Conservation (phyloP, 2,888 invertebrate species). For the Acleris emargana region DNA sequence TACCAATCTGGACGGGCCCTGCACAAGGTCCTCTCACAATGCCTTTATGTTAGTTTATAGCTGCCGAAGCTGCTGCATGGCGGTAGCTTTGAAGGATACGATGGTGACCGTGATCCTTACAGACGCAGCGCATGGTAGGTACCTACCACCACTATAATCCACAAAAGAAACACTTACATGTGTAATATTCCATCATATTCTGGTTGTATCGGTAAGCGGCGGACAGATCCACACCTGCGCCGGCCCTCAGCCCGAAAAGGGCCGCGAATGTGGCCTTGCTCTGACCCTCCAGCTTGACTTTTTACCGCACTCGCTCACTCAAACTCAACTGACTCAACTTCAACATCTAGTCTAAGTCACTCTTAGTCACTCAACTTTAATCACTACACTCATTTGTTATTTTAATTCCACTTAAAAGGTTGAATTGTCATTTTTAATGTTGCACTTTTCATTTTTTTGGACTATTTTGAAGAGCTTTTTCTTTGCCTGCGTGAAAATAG, state of each 20-base stretch:
- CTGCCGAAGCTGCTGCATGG: too few relatives aligned
- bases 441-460: too few relatives aligned
- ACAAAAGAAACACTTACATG: conserved; percentile 88
- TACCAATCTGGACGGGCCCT: too few relatives aligned
- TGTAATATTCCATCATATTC: conserved; percentile 99
- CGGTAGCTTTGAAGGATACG: too few relatives aligned
- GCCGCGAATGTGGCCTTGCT: conserved; percentile 87
- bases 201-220: conserved; percentile 98
- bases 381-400: neutral
- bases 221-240: conserved; percentile 93
- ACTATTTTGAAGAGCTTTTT: too few relatives aligned
- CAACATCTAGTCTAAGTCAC: conserved; percentile 40
- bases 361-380: neutral
- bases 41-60: too few relatives aligned
- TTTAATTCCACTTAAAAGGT: too few relatives aligned
- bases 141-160: neutral
- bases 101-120: too few relatives aligned
- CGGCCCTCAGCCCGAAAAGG: conserved; percentile 86
- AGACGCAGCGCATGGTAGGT: too few relatives aligned
- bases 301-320: conserved; percentile 55
- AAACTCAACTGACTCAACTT: conserved; percentile 49
- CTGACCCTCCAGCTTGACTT: conserved; percentile 85
- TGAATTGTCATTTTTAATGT: too few relatives aligned
- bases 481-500: too few relatives aligned
- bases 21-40: too few relatives aligned